These are phyloP conservation scores for Nyctibius bracteatus DNA, from an alignment of 2,113 vertebrate genomes.

Conservation along the genomic window DNA sequence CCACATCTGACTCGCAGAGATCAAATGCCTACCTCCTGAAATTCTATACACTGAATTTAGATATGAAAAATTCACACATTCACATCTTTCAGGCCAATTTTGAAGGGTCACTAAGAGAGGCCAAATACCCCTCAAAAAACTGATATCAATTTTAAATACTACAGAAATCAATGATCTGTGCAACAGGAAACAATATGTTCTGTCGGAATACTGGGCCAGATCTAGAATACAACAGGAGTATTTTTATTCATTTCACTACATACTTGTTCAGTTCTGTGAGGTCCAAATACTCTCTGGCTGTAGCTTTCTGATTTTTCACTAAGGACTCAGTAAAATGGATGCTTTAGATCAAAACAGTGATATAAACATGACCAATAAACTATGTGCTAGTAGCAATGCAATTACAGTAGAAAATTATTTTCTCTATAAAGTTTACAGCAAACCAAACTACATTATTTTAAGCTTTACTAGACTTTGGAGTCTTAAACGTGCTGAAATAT, in stretches of 20 bases:
- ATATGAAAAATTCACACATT: neutral
- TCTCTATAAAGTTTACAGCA: neutral
- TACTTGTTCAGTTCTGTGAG: neutral
- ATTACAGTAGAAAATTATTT: neutral
- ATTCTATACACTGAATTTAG: neutral
- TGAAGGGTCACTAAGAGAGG: neutral
- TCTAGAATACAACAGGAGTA: neutral
- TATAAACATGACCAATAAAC: neutral
- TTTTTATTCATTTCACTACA: neutral
- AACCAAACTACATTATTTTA: neutral
- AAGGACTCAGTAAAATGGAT: neutral
- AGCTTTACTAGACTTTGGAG: neutral
- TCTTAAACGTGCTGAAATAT: neutral
- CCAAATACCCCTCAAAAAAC: accelerated
- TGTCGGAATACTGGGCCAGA: neutral
- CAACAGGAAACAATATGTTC: neutral
- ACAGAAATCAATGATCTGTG: neutral
- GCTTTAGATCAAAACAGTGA: neutral
- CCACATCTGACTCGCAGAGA: neutral
- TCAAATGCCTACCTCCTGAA: neutral
- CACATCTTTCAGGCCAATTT: neutral
- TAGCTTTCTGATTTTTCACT: neutral
- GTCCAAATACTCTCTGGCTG: neutral
- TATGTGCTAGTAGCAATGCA: neutral
- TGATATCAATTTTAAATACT: neutral